phyloP scores from a whole-genome alignment of 1,140 invertebrate species.

The Pemphigus obesinymphae region DNA sequence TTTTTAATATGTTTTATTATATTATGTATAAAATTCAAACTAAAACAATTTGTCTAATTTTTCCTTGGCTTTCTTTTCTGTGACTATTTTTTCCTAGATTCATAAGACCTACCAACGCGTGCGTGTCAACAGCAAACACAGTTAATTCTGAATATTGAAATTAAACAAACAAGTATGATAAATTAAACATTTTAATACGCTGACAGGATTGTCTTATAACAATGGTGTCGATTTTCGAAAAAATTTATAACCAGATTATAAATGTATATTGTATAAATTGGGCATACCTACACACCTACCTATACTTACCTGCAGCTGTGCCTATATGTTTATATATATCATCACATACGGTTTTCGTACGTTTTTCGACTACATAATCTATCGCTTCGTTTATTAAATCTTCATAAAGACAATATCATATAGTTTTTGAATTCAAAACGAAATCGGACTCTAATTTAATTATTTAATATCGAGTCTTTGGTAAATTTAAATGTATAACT shows the following conservation, averaged over 20 bases:
- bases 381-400: neutral
- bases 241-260: neutral
- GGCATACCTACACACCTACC: neutral
- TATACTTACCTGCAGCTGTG: too few relatives aligned
- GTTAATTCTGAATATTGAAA: neutral
- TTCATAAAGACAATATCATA: neutral
- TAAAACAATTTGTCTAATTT: too few relatives aligned
- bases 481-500: neutral
- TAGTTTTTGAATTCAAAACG: neutral
- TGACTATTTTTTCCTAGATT: too few relatives aligned
- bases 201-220: neutral
- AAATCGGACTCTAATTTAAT: neutral
- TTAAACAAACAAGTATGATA: slow-evolving; percentile 1
- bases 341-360: neutral
- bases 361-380: neutral
- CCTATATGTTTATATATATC: too few relatives aligned
- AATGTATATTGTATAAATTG: neutral
- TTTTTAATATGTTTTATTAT: too few relatives aligned
- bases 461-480: neutral
- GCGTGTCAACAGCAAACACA: neutral
- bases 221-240: neutral
- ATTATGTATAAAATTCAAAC: too few relatives aligned
- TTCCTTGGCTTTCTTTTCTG: too few relatives aligned
- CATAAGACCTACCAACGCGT: too few relatives aligned
- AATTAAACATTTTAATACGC: neutral